These are phyloP conservation scores for Gallinago paraguaiae DNA, from an alignment of 2,113 vertebrate genomes.

Conservation along the genomic window DNA sequence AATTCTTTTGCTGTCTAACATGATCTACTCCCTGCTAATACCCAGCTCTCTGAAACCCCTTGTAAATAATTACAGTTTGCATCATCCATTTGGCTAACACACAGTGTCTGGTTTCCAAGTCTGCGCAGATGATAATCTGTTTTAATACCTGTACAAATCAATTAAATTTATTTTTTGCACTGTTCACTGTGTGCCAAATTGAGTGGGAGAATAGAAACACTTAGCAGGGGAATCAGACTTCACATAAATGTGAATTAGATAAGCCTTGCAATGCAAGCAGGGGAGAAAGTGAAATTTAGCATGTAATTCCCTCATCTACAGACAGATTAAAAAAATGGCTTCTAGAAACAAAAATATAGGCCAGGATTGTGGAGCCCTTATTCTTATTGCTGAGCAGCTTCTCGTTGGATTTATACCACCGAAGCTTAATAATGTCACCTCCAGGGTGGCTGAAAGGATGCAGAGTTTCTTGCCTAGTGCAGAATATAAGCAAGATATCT, in stretches of 20 bases:
- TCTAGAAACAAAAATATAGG: constrained; percentile 26
- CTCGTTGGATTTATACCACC: not conserved
- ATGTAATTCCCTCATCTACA: constrained; percentile 11
- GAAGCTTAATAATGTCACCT: not conserved
- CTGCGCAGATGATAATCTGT: constrained; percentile 22
- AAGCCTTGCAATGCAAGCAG: not conserved
- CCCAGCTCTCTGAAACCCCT: constrained; percentile 11
- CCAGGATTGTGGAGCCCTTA: not conserved
- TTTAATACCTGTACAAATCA: constrained; percentile 49
- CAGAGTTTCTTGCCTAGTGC: not conserved
- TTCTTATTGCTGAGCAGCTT: not conserved
- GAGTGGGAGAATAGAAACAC: constrained; percentile 9
- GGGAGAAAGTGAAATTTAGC: not conserved
- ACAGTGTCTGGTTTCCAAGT: constrained; percentile 7
- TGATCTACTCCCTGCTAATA: not conserved
- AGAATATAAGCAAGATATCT: not conserved
- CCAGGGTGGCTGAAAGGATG: not conserved
- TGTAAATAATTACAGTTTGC: constrained; percentile 33
- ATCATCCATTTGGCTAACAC: not conserved
- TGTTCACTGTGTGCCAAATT: constrained; percentile 30
- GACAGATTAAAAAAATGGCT: not conserved
- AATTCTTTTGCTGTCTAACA: not conserved
- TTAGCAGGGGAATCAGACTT: constrained; percentile 1
- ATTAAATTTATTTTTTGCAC: constrained; percentile 34
- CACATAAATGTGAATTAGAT: not conserved